Evolutionary conservation across 2,888 invertebrate species (phyloP).

Genomic region (Eilema depressum): DNA sequence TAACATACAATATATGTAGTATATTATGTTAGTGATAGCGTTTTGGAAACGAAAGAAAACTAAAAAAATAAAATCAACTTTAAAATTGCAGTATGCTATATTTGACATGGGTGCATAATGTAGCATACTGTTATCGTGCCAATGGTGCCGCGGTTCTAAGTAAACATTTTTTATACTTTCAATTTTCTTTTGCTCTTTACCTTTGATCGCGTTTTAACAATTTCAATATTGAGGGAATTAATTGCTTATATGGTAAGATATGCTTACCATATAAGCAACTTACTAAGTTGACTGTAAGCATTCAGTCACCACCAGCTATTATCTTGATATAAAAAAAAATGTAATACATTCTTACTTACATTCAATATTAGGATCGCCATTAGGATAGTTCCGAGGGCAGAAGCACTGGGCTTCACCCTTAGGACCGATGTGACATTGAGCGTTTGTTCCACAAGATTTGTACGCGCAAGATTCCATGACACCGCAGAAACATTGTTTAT

Average conservation of each 20-base stretch:
- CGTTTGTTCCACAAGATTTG: constrained; percentile 93
- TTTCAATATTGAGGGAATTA: background rate
- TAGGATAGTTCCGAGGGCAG: constrained; percentile 93
- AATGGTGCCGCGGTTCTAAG: no score
- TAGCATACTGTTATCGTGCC: no score
- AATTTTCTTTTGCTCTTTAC: no score
- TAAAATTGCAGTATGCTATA: background rate
- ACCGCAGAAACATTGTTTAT: constrained; percentile 93
- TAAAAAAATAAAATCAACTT: background rate
- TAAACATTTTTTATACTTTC: no score
- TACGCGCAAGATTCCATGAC: constrained; percentile 92
- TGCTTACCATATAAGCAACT: no score
- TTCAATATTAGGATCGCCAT: constrained; percentile 94
- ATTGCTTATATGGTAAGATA: background rate
- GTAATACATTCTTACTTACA: constrained; percentile 84
- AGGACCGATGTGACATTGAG: constrained; percentile 91
- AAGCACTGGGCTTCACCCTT: constrained; percentile 92
- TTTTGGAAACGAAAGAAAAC: background rate
- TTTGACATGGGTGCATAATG: no score
- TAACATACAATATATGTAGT: background rate
- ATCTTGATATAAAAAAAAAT: background rate
- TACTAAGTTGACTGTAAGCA: background rate
- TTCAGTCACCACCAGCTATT: no score
- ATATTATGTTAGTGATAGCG: background rate
- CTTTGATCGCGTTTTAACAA: no score